Conservation (phyloP, 1,140 invertebrate genomes). For the Neotoxoptera formosana region DNA sequence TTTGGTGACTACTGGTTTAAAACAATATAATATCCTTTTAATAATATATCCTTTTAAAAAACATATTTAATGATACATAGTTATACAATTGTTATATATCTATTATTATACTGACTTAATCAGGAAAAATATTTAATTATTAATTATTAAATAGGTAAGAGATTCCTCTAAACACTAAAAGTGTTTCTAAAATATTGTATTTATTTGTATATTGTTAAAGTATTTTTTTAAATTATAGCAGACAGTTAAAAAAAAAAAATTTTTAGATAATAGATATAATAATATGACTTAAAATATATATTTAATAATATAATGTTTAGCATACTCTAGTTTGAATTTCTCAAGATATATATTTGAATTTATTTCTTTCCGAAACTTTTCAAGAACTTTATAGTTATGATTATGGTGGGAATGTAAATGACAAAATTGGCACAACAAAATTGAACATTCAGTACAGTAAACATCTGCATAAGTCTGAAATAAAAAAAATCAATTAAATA, state of each 20-base stretch:
- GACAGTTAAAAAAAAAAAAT: too few species aligned
- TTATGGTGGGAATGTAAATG: neutral
- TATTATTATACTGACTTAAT: too few species aligned
- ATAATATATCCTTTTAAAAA: too few species aligned
- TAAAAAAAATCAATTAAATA: too few species aligned
- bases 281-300: neutral
- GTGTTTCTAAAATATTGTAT: neutral
- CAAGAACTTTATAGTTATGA: neutral
- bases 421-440: neutral
- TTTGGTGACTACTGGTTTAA: neutral
- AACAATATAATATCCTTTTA: too few species aligned
- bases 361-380: neutral
- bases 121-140: neutral
- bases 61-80: too few species aligned
- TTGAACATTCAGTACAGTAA: neutral
- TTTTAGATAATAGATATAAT: neutral
- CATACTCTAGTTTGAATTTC: neutral
- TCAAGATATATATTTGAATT: neutral
- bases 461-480: neutral
- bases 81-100: too few species aligned
- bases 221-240: too few species aligned
- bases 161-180: neutral
- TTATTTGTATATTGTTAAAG: neutral
- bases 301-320: neutral
- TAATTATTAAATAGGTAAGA: neutral